Conservation (phyloP, 2,113 vertebrate genomes). For the Pseudorectes ferrugineus region DNA sequence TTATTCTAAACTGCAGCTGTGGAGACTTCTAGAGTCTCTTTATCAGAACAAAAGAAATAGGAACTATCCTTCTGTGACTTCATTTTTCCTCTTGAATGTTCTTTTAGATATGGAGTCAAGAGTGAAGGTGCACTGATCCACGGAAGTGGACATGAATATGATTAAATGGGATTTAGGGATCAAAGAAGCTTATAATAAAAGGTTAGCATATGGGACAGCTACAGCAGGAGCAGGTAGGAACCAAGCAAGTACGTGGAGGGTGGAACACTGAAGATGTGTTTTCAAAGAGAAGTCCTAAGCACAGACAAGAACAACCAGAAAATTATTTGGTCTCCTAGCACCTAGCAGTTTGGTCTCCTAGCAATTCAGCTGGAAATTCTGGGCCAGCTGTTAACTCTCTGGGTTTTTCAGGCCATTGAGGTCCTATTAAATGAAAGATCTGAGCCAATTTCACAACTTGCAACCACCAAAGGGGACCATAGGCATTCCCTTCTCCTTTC, state of each 20-base stretch:
- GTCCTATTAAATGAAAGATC: neutral
- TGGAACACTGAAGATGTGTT: neutral
- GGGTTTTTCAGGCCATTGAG: neutral
- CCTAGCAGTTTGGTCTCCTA: neutral
- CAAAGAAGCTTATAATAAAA: neutral
- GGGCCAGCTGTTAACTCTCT: neutral
- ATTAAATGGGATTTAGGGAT: neutral
- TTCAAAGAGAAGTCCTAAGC: neutral
- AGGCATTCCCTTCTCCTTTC: neutral
- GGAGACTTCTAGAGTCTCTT: neutral
- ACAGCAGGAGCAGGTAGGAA: neutral
- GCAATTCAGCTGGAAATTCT: neutral
- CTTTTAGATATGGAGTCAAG: neutral
- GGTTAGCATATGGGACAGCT: neutral
- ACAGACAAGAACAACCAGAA: neutral
- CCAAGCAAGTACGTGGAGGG: rapidly evolving
- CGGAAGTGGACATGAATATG: neutral
- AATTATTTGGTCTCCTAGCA: neutral
- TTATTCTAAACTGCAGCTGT: neutral
- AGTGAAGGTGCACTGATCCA: neutral
- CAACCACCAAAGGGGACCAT: rapidly evolving
- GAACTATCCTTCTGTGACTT: neutral
- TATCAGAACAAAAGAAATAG: neutral
- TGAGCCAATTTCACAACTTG: neutral
- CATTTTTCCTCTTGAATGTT: conserved; percentile 7